Base-by-base conservation (phyloP, 2,113 vertebrate species). In the Xenopus laevis region DNA sequence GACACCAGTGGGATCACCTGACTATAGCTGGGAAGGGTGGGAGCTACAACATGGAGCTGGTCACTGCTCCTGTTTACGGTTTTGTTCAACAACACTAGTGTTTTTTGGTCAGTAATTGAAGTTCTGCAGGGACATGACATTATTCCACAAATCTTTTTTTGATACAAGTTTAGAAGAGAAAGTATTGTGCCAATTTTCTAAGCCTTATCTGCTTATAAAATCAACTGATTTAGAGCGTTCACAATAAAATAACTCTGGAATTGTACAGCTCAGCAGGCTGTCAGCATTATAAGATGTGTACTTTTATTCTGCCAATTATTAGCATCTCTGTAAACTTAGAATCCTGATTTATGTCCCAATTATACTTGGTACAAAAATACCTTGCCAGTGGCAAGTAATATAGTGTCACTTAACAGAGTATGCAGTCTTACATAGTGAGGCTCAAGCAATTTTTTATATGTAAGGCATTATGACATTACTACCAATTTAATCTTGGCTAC, bases 321-420 rank as follows among this genome's bases (percentile, higher is more conserved):
- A 55, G 30, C 52, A 58, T 57, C 52, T 58, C 67, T 57, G 17
- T 13, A 58, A 58, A 40, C 23, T 57, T 40, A 58, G 27, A 58
- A n/a, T 50, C 23, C 12, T 57, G 67, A 69, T 69, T 69, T 69
- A 69, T 69, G 40, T 69, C 23, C 52, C 67, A 69, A 69, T 69
- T 69, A 69, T 52, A 40, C 21, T 20, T 30, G 23, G 50, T 33
- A 57, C 50, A 69, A 50, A 69, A 69, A 69, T 30, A 17, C 23
- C 30, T 68, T 69, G 57, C 52, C 11, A 27, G 9, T 40, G 67
- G 30, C 23, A 69, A 69, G 57, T 30, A 69, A 69, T 57, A 40
- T 33, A 8, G 23, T 44, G 53, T n/a, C 52, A 53, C 67, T 69
- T 69, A 40, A 11, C 50, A 30, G 52, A 68, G 65, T 23, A 21